These are phyloP conservation scores for Plecturocebus donacophilus DNA, from an alignment of 2,113 vertebrate genomes.

Conservation along the genomic window DNA sequence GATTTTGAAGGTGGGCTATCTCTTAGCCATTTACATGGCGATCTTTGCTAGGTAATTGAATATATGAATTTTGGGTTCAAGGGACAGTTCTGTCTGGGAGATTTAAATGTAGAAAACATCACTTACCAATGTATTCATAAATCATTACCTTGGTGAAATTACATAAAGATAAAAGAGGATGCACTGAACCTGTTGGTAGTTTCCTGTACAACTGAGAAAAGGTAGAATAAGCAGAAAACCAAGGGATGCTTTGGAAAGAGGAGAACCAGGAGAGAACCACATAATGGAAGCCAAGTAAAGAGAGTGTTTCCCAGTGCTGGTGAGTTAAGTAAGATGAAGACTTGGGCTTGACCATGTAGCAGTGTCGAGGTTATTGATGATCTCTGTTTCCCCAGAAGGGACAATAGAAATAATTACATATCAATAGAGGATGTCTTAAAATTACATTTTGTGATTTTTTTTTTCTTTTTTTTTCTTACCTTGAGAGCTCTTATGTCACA, in stretches of 20 bases:
- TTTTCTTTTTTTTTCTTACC: neutral
- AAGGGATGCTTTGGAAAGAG: accelerated
- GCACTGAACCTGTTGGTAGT: too few relatives aligned
- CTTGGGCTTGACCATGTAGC: accelerated
- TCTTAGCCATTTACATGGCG: accelerated
- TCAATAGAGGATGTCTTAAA: neutral
- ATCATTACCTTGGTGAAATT: neutral
- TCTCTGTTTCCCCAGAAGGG: neutral
- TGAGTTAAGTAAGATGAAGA: neutral
- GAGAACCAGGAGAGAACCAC: too few relatives aligned
- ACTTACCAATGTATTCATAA: neutral
- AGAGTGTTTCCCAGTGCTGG: neutral
- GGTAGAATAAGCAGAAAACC: neutral
- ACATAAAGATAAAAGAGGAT: neutral
- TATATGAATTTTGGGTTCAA: neutral
- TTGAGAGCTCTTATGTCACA: neutral
- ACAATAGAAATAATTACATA: neutral
- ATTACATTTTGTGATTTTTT: neutral
- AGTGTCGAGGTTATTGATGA: neutral
- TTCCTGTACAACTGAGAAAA: neutral
- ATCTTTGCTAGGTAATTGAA: neutral
- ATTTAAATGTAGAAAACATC: neutral
- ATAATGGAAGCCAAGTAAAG: neutral
- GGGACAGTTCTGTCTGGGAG: neutral
- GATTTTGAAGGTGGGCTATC: neutral